phyloP scores from a whole-genome alignment of 2,888 invertebrate genomes.

The Drepanosiphum platanoidis region DNA sequence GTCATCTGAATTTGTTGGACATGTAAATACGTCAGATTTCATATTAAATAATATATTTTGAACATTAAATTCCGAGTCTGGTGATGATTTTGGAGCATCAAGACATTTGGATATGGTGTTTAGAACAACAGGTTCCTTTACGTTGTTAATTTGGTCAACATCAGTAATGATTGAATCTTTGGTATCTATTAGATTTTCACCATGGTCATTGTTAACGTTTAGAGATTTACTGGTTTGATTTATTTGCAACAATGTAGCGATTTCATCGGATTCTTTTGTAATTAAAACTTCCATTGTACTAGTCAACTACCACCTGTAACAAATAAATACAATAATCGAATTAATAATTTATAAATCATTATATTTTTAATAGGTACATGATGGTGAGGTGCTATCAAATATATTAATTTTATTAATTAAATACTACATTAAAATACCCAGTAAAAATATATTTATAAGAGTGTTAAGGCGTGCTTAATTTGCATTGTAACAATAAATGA shows the following conservation, averaged over 20 bases:
- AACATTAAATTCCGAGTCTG: constrained; percentile 33
- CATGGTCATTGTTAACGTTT: background rate
- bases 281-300: constrained; percentile 37
- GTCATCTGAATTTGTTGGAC: background rate
- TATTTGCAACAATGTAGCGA: background rate
- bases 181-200: background rate
- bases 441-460: too few relatives aligned
- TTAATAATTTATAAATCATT: background rate
- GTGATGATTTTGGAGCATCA: background rate
- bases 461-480: too few relatives aligned
- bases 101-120: background rate
- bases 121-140: background rate
- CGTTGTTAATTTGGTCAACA: background rate
- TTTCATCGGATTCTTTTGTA: constrained; percentile 29
- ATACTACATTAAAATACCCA: too few relatives aligned
- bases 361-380: too few relatives aligned
- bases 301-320: constrained; percentile 39
- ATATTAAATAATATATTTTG: constrained; percentile 28
- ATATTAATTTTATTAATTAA: too few relatives aligned
- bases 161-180: background rate
- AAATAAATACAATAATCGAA: background rate
- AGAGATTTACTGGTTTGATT: background rate
- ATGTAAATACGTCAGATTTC: constrained; percentile 32
- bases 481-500: too few relatives aligned
- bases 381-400: too few relatives aligned